Percentiles rank a stretch among this genome's conserved stretches.
Conservation (phyloP, 2,888 invertebrate genomes). For the Suillia variegata region DNA sequence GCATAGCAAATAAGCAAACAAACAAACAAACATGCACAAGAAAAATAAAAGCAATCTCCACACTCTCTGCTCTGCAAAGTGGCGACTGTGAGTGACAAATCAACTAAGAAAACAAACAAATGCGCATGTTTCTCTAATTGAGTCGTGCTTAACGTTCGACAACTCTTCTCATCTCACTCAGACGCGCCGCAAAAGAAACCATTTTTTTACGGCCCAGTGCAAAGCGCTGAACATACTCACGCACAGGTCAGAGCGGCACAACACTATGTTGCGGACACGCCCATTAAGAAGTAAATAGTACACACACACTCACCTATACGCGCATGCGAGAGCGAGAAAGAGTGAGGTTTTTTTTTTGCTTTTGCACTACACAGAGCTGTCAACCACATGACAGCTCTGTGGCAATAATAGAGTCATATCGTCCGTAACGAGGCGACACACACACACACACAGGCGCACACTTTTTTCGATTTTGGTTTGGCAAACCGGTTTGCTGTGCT, state of each 20-base stretch:
- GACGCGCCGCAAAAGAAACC: slow-evolving; percentile 21
- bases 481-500: slow-evolving; percentile 40
- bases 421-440: slow-evolving; percentile 40
- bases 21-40: no score
- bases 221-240: background rate
- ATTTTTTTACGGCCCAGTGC: slow-evolving; percentile 39
- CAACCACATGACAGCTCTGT: slow-evolving; percentile 50
- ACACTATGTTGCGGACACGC: slow-evolving; percentile 9
- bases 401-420: slow-evolving; percentile 55
- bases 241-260: slow-evolving; percentile 29
- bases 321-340: slow-evolving; percentile 13
- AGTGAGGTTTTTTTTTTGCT: no score
- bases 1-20: background rate
- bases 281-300: slow-evolving; percentile 24
- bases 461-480: no score
- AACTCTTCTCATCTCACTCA: background rate
- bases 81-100: no score
- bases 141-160: slow-evolving; percentile 16
- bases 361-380: slow-evolving; percentile 51
- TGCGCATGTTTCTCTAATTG: slow-evolving; percentile 20
- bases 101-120: slow-evolving; percentile 42
- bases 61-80: no score
- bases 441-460: background rate
- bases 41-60: no score
- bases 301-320: slow-evolving; percentile 26